These are phyloP conservation scores for Yponomeuta cagnagella DNA, from an alignment of 2,888 invertebrate genomes.

Conservation along the genomic window DNA sequence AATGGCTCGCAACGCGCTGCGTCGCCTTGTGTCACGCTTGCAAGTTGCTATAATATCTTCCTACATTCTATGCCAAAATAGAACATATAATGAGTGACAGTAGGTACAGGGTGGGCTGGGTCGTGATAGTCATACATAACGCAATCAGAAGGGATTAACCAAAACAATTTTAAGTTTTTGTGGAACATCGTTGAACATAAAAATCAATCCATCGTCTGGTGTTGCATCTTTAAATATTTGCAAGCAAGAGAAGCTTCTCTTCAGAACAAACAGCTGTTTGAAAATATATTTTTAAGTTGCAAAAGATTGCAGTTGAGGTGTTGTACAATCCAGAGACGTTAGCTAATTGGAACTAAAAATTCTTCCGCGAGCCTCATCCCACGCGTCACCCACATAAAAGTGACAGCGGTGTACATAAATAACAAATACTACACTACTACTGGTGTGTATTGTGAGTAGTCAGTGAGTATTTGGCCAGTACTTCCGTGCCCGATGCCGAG, in stretches of 20 bases:
- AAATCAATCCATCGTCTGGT: no score
- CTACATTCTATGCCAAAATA: constrained; percentile 41
- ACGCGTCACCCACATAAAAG: background rate
- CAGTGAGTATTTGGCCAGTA: constrained; percentile 13
- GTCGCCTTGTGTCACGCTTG: constrained; percentile 11
- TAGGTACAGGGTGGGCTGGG: no score
- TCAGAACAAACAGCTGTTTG: no score
- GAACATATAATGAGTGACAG: constrained; percentile 14
- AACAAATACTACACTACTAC: constrained; percentile 8
- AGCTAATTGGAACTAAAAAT: background rate
- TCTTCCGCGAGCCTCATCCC: background rate
- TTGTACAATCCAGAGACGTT: background rate
- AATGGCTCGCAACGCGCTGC: constrained; percentile 32
- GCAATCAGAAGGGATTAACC: no score
- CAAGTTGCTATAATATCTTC: constrained; percentile 34
- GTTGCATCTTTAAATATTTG: no score
- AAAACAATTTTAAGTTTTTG: no score
- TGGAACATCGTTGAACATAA: no score
- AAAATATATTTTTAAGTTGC: no score
- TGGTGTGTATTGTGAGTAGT: constrained; percentile 18
- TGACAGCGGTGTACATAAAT: background rate
- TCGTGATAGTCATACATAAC: no score
- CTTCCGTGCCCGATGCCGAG: constrained; percentile 18
- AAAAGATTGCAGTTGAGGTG: no score
- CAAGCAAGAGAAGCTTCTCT: no score